Evolutionary conservation across 2,888 invertebrate species (phyloP), one percentile per base, ranked within the genome.

Genomic region (Noctuana brunneofusca): DNA sequence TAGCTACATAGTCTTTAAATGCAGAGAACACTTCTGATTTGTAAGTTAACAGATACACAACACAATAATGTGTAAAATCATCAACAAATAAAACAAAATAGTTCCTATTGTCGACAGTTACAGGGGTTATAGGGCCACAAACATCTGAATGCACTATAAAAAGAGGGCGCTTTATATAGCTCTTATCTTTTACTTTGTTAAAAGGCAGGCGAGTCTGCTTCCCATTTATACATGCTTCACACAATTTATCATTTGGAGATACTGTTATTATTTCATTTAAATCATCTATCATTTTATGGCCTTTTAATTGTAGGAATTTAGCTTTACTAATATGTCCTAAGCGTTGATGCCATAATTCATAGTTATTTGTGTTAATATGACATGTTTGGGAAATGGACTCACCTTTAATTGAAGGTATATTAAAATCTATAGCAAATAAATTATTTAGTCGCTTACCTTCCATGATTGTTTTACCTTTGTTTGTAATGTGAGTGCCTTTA

Each of bases 171-270:
- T 67, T 69, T 30, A 74, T 70, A 66, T 78, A 62, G 58, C 27
- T 68, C 68, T 70, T 72, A 67, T 62, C 66, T 68, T 74, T 72
- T 60, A 50, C 43, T 8, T 55, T 4, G 35, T 66, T 64, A 71
- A 82, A 82, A 32, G 77, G 74, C n/a, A 75, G 62, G 66, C 79
- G 72, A n/a, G 69, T 65, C 71, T 79, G 78, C 69, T 83, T 81
- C 16, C 78, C 78, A 65, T 43, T 16, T 9, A 43, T 43, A 43
- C 41, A 43, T 9, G 41, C 11, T 4, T 18, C 18, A 11, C 43
- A 43, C 6, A 43, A 43, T 9, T 11, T 43, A 18, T 43, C 18
- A 11, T 3, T 43, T 11, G 43, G 43, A n/a, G n/a, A n/a, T n/a
- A n/a, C n/a, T n/a, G n/a, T n/a, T n/a, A n/a, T n/a, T n/a, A n/a